Evolutionary conservation across 2,888 invertebrate species (phyloP).

Genomic region (Hecatera dysodea): DNA sequence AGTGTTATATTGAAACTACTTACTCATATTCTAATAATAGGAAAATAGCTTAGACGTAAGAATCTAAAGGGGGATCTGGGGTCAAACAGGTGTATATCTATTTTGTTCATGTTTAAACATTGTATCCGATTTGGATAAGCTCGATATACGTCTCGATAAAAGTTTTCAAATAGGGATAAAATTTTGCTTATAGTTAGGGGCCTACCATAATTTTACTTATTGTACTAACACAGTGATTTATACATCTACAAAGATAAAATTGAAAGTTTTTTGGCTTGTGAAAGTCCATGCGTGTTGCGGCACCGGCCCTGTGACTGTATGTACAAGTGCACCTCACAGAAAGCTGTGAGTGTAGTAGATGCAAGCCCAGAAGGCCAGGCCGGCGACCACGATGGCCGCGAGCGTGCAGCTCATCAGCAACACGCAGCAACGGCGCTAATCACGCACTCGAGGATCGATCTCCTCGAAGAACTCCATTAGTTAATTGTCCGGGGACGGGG

Average conservation of each 20-base stretch:
- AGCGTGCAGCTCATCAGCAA: constrained; percentile 38
- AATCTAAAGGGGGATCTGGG: constrained; percentile 26
- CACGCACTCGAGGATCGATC: constrained; percentile 74
- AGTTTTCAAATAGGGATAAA: constrained; percentile 39
- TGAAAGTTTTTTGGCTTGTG: constrained; percentile 49
- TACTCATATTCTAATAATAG: constrained; percentile 14
- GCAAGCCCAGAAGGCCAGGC: constrained; percentile 14
- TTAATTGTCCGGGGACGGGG: constrained; percentile 75
- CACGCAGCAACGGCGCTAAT: constrained; percentile 66
- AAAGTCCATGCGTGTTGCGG: constrained; percentile 44
- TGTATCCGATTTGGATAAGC: constrained; percentile 54
- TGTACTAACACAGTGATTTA: constrained; percentile 69
- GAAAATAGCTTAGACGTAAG: constrained; percentile 32
- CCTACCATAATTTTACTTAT: constrained; percentile 68
- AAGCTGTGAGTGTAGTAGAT: neutral
- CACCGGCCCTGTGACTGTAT: constrained; percentile 3
- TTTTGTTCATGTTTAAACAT: constrained; percentile 34
- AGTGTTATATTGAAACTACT: constrained; percentile 31
- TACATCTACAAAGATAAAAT: constrained; percentile 45
- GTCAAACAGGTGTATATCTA: constrained; percentile 25
- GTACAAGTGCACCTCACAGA: constrained; percentile 37
- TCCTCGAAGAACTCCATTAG: constrained; percentile 82
- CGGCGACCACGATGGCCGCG: constrained; percentile 11
- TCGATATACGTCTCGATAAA: constrained; percentile 57
- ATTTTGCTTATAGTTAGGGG: constrained; percentile 62